A percentile compares a stretch with the other conserved stretches of the same genome.
Evolutionary conservation across 1,140 invertebrate species (phyloP).

Genomic region (Arctopsyche grandis): DNA sequence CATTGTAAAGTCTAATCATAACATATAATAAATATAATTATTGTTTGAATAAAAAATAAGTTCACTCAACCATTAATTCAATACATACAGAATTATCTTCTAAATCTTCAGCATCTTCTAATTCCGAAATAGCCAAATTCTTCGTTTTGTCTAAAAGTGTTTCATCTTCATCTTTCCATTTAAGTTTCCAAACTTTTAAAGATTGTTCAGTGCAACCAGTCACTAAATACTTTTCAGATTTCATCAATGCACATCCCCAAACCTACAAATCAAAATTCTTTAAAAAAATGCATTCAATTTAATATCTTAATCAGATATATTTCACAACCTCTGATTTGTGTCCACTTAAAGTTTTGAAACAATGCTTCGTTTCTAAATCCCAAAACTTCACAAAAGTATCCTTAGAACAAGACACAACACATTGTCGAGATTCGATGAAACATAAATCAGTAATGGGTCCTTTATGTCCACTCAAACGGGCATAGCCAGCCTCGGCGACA

Average conservation of each 20-base stretch:
- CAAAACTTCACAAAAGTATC: slow-evolving; percentile 98
- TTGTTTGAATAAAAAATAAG: slow-evolving; percentile 28
- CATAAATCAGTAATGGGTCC: slow-evolving; percentile 86
- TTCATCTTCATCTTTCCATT: slow-evolving; percentile 64
- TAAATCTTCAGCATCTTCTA: slow-evolving; percentile 69
- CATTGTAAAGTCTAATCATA: slow-evolving; percentile 74
- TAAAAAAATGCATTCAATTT: background rate
- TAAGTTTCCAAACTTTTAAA: slow-evolving; percentile 84
- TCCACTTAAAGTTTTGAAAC: slow-evolving; percentile 92
- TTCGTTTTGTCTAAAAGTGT: slow-evolving; percentile 66
- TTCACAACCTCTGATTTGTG: slow-evolving; percentile 75
- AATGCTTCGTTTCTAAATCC: slow-evolving; percentile 94
- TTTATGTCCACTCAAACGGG: slow-evolving; percentile 92
- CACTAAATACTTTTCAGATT: slow-evolving; percentile 83
- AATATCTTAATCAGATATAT: background rate
- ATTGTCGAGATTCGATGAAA: slow-evolving; percentile 82
- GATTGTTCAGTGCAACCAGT: slow-evolving; percentile 88
- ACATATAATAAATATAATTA: slow-evolving; percentile 54
- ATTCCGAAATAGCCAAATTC: slow-evolving; percentile 65
- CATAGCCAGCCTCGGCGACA: slow-evolving; percentile 89
- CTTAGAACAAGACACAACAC: slow-evolving; percentile 90
- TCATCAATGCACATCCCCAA: slow-evolving; percentile 84
- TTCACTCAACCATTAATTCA: no score
- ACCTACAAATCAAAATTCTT: slow-evolving; percentile 69
- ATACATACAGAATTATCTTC: slow-evolving; percentile 61